Evolutionary conservation across 1,140 invertebrate genomes (phyloP), one percentile per base, ranked within the genome.

Genomic region (Hirudo medicinalis): DNA sequence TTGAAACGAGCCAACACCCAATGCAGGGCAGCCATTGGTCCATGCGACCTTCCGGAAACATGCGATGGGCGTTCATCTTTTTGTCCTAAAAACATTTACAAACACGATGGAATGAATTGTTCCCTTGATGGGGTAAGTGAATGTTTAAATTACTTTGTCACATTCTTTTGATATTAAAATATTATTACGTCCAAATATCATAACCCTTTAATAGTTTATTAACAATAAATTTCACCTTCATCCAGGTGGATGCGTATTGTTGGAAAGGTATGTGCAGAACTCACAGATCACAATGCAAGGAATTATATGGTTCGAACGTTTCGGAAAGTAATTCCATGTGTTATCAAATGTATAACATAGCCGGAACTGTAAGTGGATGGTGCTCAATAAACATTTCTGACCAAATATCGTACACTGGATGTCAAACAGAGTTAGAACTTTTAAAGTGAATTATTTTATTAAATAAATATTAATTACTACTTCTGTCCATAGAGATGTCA

Each of bases 31-130:
- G 60, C 70, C 19, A 86, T 89, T 0, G 88, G 89, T 71, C 91
- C 94, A 77, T 99, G 96, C 84, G 96, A 99, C 82, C 80, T 99
- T 49, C 89, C 94, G 0, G 96, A 99, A 81, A 97, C 87, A 80
- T 99, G 96, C 81, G 90, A 90, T 0, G 96, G 96, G 0, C 86
- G 90, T 71, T 90, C 89, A 0, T 93, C 97, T 79, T 92, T 88
- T 79, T 99, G 96, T 83, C 95, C 95, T 0, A 80, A 83, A 19
- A 91, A 99, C 84, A 89, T 95, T 0, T 92, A 87, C 82, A 91
- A 93, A 78, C 89, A 93, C 79, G 90, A 97, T 82, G 91, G 92
- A 0, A 87, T 88, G 73, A 79, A 83, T 1, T 98, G 94, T 81
- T 74, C 69, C 29, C 72, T 72, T 66, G 77, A 77, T 69, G 76